Evolutionary conservation across 1,140 invertebrate genomes (phyloP), one percentile per base, ranked within the genome.

Genomic region (Samia ricini): DNA sequence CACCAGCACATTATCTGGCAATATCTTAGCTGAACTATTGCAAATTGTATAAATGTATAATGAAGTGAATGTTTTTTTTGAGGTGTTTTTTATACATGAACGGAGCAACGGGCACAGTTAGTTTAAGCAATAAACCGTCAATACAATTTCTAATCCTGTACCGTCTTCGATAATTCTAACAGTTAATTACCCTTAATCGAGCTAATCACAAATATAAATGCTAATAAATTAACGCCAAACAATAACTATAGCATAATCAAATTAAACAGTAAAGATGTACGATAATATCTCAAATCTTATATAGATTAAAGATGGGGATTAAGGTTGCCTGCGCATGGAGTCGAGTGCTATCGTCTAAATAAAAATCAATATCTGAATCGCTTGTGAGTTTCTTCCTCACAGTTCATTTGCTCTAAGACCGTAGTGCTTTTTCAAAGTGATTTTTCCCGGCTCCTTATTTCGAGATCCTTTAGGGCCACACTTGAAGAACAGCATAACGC

Each of bases 331-430:
- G 12, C 42, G 33, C n/a, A 59, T 24, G 48, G 55, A 61, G 62
- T 64, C 68, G 67, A 76, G 74, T 71, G 72, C 68, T 79, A 84
- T 82, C 77, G 66, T 61, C 72, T 80, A 85, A 85, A 83, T 85
- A 85, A 87, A 85, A 89, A 89, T 87, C 87, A 85, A 89, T 89
- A 85, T 85, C 77, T 64, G 61, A 85, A 87, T 85, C 73, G 78
- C 71, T 83, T 79, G 75, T 61, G 79, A 85, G 77, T 85, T 81
- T 79, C 81, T 74, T 74, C 72, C 79, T 89, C 76, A 85, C 87
- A 88, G 84, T 83, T 83, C 83, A 89, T 89, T 88, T 89, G 77
- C 81, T 81, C 66, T 76, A 75, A 84, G 81, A 84, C 83, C 72
- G 77, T 76, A 81, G 83, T 82, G 73, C 79, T 81, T 86, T 81